Percentiles rank a stretch among this genome's conserved stretches.
Evolutionary conservation across 1,140 invertebrate genomes (phyloP).

Genomic region (Whitmania pigra): DNA sequence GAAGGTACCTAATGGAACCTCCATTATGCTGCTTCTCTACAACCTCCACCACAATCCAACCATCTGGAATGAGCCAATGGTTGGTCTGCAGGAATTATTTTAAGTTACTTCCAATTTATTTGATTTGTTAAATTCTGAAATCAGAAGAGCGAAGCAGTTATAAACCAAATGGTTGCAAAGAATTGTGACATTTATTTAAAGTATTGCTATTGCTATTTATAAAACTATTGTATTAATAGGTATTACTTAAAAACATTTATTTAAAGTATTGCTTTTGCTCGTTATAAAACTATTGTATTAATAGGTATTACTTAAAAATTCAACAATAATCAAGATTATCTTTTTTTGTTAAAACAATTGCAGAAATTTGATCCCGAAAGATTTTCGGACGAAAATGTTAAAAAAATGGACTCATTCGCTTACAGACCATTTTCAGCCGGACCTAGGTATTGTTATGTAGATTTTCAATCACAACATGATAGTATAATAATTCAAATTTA

Average conservation of each 20-base stretch:
- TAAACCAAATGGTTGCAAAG: not conserved
- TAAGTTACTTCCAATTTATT: not conserved
- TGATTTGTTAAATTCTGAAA: not conserved
- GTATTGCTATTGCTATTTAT: not conserved
- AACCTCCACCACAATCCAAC: slow-evolving; percentile 33
- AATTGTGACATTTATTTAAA: not conserved
- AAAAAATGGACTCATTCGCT: slow-evolving; percentile 26
- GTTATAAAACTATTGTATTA: not conserved
- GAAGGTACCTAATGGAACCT: slow-evolving; percentile 26
- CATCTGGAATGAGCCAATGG: slow-evolving; percentile 31
- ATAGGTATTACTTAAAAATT: not conserved
- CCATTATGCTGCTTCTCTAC: slow-evolving; percentile 27
- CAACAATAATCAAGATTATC: not conserved
- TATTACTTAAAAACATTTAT: not conserved
- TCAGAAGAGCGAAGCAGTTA: not conserved
- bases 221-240: not conserved
- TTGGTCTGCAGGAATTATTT: slow-evolving; percentile 2
- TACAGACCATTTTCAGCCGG: slow-evolving; percentile 32
- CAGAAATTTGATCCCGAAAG: slow-evolving; percentile 28
- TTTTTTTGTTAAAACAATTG: not conserved
- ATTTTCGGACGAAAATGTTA: slow-evolving; percentile 28
- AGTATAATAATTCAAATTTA: too few relatives aligned
- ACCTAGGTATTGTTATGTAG: slow-evolving; percentile 22
- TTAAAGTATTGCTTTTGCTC: not conserved
- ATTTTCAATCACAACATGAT: too few relatives aligned